Evolutionary conservation across 2,797 vertebrate genomes (phyloP).

Genomic region (Sandelia bainsii): DNA sequence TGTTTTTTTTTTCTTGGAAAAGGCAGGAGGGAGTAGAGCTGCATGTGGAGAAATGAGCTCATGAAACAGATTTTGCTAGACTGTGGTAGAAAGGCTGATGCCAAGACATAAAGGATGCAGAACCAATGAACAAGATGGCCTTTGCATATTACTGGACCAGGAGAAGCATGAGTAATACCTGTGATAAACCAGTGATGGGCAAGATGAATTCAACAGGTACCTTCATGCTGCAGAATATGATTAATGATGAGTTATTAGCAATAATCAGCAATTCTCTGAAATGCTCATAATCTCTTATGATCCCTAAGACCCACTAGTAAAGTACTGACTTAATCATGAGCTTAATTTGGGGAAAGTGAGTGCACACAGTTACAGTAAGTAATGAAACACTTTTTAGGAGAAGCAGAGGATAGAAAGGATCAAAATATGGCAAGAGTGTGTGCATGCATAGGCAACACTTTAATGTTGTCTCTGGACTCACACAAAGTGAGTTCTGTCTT

Average conservation of each 20-base stretch:
- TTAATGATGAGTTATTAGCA: conserved; percentile 19
- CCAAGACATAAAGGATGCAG: conserved; percentile 23
- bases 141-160: neutral
- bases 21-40: conserved; percentile 31
- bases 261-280: conserved; percentile 12
- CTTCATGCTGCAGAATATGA: conserved; percentile 20
- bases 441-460: conserved; percentile 60
- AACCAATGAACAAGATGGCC: conserved; percentile 24
- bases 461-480: conserved; percentile 40
- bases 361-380: conserved; percentile 12
- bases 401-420: conserved; percentile 52
- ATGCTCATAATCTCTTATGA: neutral
- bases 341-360: conserved; percentile 16
- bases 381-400: conserved; percentile 45
- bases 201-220: conserved; percentile 3
- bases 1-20: conserved; percentile 57
- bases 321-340: neutral
- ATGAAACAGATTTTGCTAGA: conserved; percentile 37
- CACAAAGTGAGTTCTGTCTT: conserved; percentile 23
- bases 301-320: neutral
- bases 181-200: conserved; percentile 35
- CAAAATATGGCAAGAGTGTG: conserved; percentile 45
- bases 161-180: conserved; percentile 22
- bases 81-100: conserved; percentile 23
- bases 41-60: conserved; percentile 56